Evolutionary conservation across 37 sponge, comb jelly and placozoan species (phyloP).

Genomic region (Theonella swinhoei): DNA sequence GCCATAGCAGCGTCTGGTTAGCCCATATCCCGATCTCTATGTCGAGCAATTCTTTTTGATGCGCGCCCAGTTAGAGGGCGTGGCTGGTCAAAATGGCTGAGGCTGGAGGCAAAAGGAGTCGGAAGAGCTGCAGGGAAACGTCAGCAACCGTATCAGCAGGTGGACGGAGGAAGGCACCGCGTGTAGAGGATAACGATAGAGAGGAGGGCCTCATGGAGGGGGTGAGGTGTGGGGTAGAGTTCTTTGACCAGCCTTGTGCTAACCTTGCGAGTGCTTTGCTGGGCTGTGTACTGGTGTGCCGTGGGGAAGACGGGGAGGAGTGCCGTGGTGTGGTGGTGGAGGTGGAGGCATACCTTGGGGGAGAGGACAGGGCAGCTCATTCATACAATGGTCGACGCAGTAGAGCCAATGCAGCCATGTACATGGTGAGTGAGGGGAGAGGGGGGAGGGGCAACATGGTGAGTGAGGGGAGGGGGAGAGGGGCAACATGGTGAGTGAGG

Average conservation of each 20-base stretch:
- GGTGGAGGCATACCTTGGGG: slow-evolving; percentile 93
- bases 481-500: slow-evolving; percentile 33
- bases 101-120: too few relatives aligned
- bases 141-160: too few relatives aligned
- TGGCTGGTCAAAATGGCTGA: not conserved
- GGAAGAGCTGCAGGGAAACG: too few relatives aligned
- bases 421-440: slow-evolving; percentile 52
- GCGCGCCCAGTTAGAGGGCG: not conserved
- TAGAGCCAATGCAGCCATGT: slow-evolving; percentile 65
- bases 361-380: slow-evolving; percentile 88
- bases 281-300: slow-evolving; percentile 66
- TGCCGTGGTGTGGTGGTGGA: slow-evolving; percentile 79
- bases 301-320: slow-evolving; percentile 1
- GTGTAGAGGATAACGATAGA: too few relatives aligned
- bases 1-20: too few relatives aligned
- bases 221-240: slow-evolving; percentile 25
- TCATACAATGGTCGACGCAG: slow-evolving; percentile 79
- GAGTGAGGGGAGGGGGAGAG: slow-evolving; percentile 25
- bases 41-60: too few relatives aligned
- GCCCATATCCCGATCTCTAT: too few relatives aligned
- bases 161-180: too few relatives aligned
- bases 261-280: slow-evolving; percentile 71
- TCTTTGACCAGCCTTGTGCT: slow-evolving; percentile 69
- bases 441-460: too few relatives aligned
- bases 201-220: not conserved